phyloP scores from a whole-genome alignment of 2,888 invertebrate genomes.

The Plagodis dolabraria region DNA sequence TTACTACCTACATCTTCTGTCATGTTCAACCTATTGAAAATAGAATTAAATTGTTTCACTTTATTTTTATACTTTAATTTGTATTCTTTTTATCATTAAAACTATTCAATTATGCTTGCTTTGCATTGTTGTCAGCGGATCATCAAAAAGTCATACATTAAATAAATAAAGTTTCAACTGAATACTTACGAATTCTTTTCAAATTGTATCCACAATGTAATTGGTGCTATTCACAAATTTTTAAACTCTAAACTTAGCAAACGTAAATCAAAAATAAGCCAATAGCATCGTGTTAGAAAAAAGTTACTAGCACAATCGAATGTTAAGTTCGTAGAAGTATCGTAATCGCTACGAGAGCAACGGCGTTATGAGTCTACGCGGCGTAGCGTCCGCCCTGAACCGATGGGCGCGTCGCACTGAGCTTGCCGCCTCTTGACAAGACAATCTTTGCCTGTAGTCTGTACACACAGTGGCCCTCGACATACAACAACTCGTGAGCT shows the following conservation, averaged over 20 bases:
- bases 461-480: slow-evolving; percentile 60
- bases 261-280: slow-evolving; percentile 4
- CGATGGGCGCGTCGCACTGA: slow-evolving; percentile 77
- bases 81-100: no score
- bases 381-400: slow-evolving; percentile 70
- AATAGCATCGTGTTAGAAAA: slow-evolving; percentile 10
- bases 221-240: slow-evolving; percentile 35
- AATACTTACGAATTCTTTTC: slow-evolving; percentile 62
- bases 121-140: no score
- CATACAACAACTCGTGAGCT: slow-evolving; percentile 78
- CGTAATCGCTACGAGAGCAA: slow-evolving; percentile 49
- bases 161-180: not conserved
- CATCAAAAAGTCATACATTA: no score
- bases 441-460: slow-evolving; percentile 75
- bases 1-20: slow-evolving; percentile 9
- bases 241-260: slow-evolving; percentile 25
- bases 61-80: not conserved
- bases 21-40: no score
- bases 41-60: not conserved
- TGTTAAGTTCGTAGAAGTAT: slow-evolving; percentile 54
- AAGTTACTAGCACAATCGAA: slow-evolving; percentile 18
- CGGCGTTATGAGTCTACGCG: slow-evolving; percentile 54
- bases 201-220: slow-evolving; percentile 50
- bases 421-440: slow-evolving; percentile 72
- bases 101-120: no score